Conservation (phyloP, 2,888 invertebrate species). For the Clivina fossor region DNA sequence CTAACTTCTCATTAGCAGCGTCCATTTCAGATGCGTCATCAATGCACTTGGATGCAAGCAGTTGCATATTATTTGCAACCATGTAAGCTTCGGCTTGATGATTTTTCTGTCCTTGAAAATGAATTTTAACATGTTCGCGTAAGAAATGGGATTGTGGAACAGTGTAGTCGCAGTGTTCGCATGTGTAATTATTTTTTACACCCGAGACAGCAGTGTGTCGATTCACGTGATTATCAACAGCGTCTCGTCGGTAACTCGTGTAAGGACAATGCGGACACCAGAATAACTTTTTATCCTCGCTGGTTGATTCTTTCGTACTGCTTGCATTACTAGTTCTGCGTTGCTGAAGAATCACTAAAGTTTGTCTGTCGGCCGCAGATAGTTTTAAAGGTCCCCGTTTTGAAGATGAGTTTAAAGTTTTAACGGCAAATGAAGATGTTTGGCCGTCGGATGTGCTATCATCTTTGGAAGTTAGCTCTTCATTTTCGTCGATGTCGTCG, state of each 20-base stretch:
- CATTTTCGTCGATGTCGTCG: slow-evolving; percentile 45
- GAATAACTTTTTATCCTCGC: slow-evolving; percentile 64
- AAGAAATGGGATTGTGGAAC: slow-evolving; percentile 73
- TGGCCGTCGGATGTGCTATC: slow-evolving; percentile 31
- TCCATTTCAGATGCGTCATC: slow-evolving; percentile 37
- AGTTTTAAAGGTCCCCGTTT: slow-evolving; percentile 54
- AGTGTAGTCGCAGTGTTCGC: slow-evolving; percentile 81
- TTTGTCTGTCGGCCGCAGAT: slow-evolving; percentile 65
- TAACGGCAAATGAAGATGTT: slow-evolving; percentile 45
- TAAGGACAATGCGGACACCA: slow-evolving; percentile 81
- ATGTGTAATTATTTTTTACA: slow-evolving; percentile 63
- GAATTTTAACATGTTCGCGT: slow-evolving; percentile 77
- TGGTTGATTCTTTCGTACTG: slow-evolving; percentile 49
- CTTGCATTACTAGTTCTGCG: slow-evolving; percentile 55
- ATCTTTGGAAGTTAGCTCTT: slow-evolving; percentile 41
- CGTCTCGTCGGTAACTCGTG: slow-evolving; percentile 70
- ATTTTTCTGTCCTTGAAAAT: slow-evolving; percentile 65
- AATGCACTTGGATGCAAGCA: slow-evolving; percentile 61
- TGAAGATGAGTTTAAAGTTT: slow-evolving; percentile 52
- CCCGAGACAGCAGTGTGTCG: slow-evolving; percentile 68
- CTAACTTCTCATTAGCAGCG: slow-evolving; percentile 38
- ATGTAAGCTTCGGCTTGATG: slow-evolving; percentile 62
- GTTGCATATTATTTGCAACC: slow-evolving; percentile 62
- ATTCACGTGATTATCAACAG: slow-evolving; percentile 73
- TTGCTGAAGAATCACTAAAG: slow-evolving; percentile 60